Conservation (phyloP, 35 echinoderm and acorn worm species). For the Apostichopus parvimensis region DNA sequence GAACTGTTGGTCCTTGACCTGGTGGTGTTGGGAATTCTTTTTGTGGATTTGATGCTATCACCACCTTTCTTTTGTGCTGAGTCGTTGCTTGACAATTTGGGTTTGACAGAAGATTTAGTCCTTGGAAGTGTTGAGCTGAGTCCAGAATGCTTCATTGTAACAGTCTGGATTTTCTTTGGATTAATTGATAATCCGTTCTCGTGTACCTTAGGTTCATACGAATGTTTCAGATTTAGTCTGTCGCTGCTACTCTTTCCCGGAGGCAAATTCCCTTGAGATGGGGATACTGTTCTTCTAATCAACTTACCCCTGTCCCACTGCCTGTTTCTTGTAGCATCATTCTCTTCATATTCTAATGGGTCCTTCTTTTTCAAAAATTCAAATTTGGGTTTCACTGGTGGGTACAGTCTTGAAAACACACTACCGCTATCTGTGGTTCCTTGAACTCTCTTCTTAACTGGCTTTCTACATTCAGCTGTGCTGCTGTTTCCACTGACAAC, state of each 20-base stretch:
- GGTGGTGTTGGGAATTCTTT: not conserved
- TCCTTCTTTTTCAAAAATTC: slow-evolving; percentile 73
- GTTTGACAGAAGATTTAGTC: slow-evolving; percentile 4
- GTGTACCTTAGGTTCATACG: slow-evolving; percentile 23
- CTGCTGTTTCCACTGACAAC: not conserved
- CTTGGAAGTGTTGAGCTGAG: slow-evolving; percentile 35
- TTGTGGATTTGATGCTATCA: not conserved
- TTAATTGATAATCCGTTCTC: slow-evolving; percentile 9
- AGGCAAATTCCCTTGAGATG: not conserved
- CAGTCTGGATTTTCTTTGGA: slow-evolving; percentile 11
- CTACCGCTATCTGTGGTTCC: not conserved
- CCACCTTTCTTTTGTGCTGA: not conserved
- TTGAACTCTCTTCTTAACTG: not conserved
- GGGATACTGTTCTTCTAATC: slow-evolving; percentile 61
- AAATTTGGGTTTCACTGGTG: slow-evolving; percentile 80
- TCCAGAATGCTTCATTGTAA: slow-evolving; percentile 10
- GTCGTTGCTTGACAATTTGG: not conserved
- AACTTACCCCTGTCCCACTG: slow-evolving; percentile 41
- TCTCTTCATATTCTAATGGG: slow-evolving; percentile 32
- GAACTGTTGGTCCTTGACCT: slow-evolving; percentile 3
- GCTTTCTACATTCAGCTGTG: not conserved
- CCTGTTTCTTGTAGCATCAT: slow-evolving; percentile 41
- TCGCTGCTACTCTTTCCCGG: slow-evolving; percentile 25
- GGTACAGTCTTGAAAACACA: slow-evolving; percentile 95
- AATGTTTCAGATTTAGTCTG: slow-evolving; percentile 16